A percentile compares a stretch with the other conserved stretches of the same genome.
These are phyloP conservation scores for Hormiphora californensis DNA, from an alignment of 37 sponge, comb jelly and placozoan species.

Conservation along the genomic window DNA sequence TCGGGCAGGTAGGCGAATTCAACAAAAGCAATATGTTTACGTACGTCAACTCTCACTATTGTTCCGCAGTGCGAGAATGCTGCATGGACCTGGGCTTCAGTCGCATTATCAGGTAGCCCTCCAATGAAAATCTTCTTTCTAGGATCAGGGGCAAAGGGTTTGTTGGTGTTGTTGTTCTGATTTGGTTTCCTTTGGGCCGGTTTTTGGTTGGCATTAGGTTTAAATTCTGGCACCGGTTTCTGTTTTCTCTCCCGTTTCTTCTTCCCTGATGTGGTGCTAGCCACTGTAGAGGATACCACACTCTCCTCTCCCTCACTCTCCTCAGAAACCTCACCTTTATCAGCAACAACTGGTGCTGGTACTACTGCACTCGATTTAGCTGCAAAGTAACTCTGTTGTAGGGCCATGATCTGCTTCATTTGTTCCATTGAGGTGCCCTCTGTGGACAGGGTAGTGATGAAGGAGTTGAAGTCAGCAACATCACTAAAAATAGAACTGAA, in stretches of 20 bases:
- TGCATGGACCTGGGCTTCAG: not conserved
- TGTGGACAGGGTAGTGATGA: not conserved
- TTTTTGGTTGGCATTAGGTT: not conserved
- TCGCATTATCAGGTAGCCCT: not conserved
- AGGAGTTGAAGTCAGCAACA: not conserved
- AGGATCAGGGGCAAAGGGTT: not conserved
- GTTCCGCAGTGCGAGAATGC: not conserved
- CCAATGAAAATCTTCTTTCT: not conserved
- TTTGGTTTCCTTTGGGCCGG: not conserved
- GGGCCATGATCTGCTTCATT: constrained; percentile 20
- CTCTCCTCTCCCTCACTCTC: no score
- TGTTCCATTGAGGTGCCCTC: not conserved
- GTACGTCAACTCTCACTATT: not conserved
- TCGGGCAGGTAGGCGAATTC: not conserved
- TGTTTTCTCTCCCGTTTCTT: not conserved
- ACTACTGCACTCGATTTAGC: no score
- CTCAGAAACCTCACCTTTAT: no score
- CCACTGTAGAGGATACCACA: no score
- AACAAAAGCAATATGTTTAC: constrained; percentile 33
- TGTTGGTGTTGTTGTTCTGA: not conserved
- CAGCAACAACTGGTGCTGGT: no score
- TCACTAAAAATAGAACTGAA: not conserved
- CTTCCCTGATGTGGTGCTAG: no score
- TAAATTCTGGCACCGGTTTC: not conserved
- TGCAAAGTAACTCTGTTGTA: constrained; percentile 30